These are phyloP conservation scores for Sabatieria punctata DNA, from an alignment of 2,888 invertebrate species.

Conservation along the genomic window DNA sequence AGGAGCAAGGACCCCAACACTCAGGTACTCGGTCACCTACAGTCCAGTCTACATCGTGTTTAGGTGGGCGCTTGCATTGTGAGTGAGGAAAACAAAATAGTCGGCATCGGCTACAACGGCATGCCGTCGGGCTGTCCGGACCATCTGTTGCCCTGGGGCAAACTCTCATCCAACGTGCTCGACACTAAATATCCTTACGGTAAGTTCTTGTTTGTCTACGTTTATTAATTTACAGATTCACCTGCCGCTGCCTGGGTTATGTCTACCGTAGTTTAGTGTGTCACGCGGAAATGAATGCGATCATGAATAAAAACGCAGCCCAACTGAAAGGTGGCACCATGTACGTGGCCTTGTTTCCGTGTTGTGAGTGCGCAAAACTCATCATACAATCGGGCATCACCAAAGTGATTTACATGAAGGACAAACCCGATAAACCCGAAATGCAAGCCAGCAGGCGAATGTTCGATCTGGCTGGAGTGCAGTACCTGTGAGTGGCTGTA, in stretches of 20 bases:
- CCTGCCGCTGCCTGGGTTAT: no score
- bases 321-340: constrained; percentile 61
- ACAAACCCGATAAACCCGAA: constrained; percentile 51
- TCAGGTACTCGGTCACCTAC: constrained; percentile 50
- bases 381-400: constrained; percentile 81
- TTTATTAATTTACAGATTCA: not conserved
- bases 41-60: not conserved
- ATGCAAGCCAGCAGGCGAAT: constrained; percentile 61
- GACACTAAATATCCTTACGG: constrained; percentile 71
- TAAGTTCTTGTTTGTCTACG: constrained; percentile 31
- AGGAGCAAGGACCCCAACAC: constrained; percentile 82
- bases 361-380: constrained; percentile 91
- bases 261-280: constrained; percentile 55
- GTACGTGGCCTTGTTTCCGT: constrained; percentile 80
- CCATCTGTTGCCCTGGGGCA: constrained; percentile 73
- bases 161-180: constrained; percentile 43
- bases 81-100: constrained; percentile 62
- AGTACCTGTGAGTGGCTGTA: constrained; percentile 40
- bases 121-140: constrained; percentile 80
- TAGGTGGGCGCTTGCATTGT: constrained; percentile 75
- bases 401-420: constrained; percentile 52
- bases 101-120: constrained; percentile 90
- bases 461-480: constrained; percentile 58
- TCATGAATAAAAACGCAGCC: constrained; percentile 66
- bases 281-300: constrained; percentile 94